Evolutionary conservation across 2,113 vertebrate genomes (phyloP).

Genomic region (Phycodurus eques): DNA sequence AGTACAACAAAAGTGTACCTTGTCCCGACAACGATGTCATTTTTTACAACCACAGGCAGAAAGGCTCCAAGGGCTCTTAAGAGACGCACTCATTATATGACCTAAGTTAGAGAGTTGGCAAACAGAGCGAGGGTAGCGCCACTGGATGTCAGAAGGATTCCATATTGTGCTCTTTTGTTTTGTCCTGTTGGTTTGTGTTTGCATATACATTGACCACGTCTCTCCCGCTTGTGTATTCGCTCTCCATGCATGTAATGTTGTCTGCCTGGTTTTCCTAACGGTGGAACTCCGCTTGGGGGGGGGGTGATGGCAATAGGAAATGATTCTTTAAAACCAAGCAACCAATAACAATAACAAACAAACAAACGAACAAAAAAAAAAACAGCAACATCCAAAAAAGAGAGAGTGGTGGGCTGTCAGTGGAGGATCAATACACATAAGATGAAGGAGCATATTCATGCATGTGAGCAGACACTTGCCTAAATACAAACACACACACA

Average conservation of each 20-base stretch:
- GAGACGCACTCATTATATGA: conserved; percentile 58
- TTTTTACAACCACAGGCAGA: conserved; percentile 48
- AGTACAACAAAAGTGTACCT: conserved; percentile 1
- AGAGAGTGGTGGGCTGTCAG: conserved; percentile 18
- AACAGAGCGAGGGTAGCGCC: conserved; percentile 57
- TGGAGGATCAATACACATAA: conserved; percentile 59
- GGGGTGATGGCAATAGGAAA: conserved; percentile 37
- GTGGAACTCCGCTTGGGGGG: conserved; percentile 34
- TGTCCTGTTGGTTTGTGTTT: conserved; percentile 60
- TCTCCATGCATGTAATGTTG: conserved; percentile 23
- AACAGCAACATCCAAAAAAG: conserved; percentile 6
- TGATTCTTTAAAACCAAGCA: conserved; percentile 36
- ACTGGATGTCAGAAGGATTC: conserved; percentile 49
- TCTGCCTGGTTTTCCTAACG: conserved; percentile 33
- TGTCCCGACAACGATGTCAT: conserved; percentile 22
- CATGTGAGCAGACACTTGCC: conserved; percentile 63
- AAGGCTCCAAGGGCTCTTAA: conserved; percentile 58
- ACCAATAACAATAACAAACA: conserved; percentile 24
- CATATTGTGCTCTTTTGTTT: conserved; percentile 70
- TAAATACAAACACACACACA: conserved; percentile 51
- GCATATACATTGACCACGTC: conserved; percentile 60
- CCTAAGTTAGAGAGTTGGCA: conserved; percentile 60
- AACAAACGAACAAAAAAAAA: conserved; percentile 11
- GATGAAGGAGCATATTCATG: conserved; percentile 63
- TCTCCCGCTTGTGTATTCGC: conserved; percentile 19